Conservation (phyloP, 2,113 vertebrate genomes). For the Vicugna pacos region DNA sequence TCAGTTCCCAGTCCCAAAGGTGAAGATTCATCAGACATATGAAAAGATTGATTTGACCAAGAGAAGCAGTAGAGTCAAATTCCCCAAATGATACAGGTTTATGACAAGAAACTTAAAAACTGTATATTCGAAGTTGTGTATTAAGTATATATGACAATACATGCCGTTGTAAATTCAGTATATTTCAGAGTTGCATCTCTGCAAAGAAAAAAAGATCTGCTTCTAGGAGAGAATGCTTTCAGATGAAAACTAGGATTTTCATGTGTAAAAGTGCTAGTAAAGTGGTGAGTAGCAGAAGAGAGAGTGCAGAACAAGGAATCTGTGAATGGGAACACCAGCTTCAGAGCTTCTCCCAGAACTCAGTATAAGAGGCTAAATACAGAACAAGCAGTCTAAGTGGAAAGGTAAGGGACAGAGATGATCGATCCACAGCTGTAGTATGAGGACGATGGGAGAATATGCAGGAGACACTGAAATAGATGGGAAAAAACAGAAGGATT, state of each 20-base stretch:
- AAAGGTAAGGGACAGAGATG: background rate
- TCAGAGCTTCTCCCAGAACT: background rate
- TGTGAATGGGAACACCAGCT: fast-evolving
- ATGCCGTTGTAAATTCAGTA: background rate
- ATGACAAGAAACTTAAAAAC: background rate
- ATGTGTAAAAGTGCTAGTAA: background rate
- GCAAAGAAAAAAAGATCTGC: background rate
- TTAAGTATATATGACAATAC: background rate
- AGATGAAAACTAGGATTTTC: background rate
- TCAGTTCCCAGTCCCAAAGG: background rate
- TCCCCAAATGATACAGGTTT: background rate
- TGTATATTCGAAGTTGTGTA: background rate
- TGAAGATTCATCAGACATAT: background rate
- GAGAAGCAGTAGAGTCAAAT: background rate
- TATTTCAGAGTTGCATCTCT: background rate
- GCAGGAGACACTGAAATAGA: background rate
- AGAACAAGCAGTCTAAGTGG: background rate
- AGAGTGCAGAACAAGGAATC: background rate
- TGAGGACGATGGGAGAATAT: background rate
- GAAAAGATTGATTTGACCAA: background rate
- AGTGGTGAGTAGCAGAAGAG: background rate
- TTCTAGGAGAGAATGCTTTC: background rate
- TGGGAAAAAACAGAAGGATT: background rate
- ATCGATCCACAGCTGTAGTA: no score
- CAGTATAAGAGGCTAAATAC: background rate